Base-by-base conservation (phyloP, 2,113 vertebrate species). In the Cacatua alba region DNA sequence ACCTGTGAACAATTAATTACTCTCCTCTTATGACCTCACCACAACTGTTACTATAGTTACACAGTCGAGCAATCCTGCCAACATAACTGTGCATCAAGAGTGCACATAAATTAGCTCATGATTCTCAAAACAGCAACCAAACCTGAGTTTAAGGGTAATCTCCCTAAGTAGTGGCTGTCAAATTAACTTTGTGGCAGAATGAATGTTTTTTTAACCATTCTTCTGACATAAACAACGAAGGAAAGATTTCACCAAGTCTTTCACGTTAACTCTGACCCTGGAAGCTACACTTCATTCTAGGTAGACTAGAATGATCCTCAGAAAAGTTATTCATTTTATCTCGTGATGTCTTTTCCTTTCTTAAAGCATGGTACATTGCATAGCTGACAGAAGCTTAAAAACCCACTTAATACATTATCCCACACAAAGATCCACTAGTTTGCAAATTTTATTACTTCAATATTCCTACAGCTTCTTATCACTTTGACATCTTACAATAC, bases 11-110 rank as follows among this genome's bases (percentile, higher is more conserved):
- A 35, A 29, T 8, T 44, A 35, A 29, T 8, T 44, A 9, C n/a
- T 39, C 16, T 44, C 28, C 29, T 37, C 23, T 48, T 20, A 23
- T 0, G 10, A 15, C 17, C 53, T 26, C 21, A 5, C 17, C 41
- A 17, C 20, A 37, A 4, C n/a, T 7, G 37, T 44, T 4, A 17
- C 41, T 12, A 0, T 3, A 35, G 64, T 20, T 37, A 43, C 0
- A 4, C 19, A 86, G 43, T 26, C 17, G 23, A 94, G 39, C 20
- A 48, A 31, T 25, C 75, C 33, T 71, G 48, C 44, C 51, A 74
- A 53, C 3, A 25, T 20, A 55, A 57, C 29, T 29, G 67, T 1
- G 2, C 7, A 16, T 24, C 78, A 81, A n/a, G 5, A 43, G 7
- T 31, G 81, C 17, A 25, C 15, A 53, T 11, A 46, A 53, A 70